Percentiles rank a stretch among this genome's conserved stretches.
These are phyloP conservation scores for Ligdia adustata DNA, from an alignment of 2,888 invertebrate species.

Conservation along the genomic window DNA sequence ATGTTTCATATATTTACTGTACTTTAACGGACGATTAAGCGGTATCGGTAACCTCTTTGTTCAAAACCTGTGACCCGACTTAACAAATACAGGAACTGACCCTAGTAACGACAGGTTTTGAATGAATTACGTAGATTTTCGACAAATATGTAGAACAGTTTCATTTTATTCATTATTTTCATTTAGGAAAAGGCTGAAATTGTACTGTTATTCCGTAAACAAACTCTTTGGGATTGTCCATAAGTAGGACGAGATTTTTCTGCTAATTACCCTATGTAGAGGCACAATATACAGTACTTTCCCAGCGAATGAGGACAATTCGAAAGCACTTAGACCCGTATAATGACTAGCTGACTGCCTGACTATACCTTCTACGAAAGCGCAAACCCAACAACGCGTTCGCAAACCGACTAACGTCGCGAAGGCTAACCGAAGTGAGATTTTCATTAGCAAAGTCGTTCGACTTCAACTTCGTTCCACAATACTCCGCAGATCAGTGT, in stretches of 20 bases:
- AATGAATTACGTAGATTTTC: conserved; percentile 77
- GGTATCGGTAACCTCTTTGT: conserved; percentile 75
- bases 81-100: conserved; percentile 74
- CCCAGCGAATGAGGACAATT: conserved; percentile 31
- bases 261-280: conserved; percentile 45
- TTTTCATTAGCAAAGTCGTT: conserved; percentile 57
- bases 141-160: conserved; percentile 67
- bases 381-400: conserved; percentile 20
- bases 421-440: conserved; percentile 61
- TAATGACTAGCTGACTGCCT: conserved; percentile 60
- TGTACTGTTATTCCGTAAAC: conserved; percentile 57
- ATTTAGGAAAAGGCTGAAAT: conserved; percentile 65
- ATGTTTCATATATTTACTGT: conserved; percentile 83
- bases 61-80: conserved; percentile 81
- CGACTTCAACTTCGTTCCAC: conserved; percentile 53
- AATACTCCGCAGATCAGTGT: conserved; percentile 75
- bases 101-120: conserved; percentile 79
- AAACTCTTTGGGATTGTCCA: conserved; percentile 64
- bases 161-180: conserved; percentile 51
- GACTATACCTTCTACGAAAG: conserved; percentile 43
- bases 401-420: conserved; percentile 48
- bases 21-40: conserved; percentile 80
- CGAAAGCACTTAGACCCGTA: conserved; percentile 47
- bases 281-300: conserved; percentile 45
- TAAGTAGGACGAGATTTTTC: conserved; percentile 55